Base-by-base conservation (phyloP, 2,888 invertebrate genomes). In the Apotomis betuletana region DNA sequence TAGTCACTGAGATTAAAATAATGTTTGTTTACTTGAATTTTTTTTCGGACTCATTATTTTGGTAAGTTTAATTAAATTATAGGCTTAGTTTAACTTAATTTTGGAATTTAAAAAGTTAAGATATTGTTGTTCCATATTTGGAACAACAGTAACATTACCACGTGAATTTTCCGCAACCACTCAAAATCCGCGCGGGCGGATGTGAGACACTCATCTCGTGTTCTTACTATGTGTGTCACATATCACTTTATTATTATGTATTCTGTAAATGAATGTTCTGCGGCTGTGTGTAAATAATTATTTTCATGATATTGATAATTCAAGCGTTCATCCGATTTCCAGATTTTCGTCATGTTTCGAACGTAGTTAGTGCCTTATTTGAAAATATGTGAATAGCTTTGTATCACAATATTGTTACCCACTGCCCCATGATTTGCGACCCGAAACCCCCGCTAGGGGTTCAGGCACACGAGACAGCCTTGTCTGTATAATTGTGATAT, bases 401-500 rank as follows among this genome's bases (percentile, higher is more conserved):
- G 62, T 71, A 57, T 72, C 72, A 69, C 64, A 60, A 60, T 54
- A 52, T 67, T 67, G 55, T 68, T 68, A 49, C 38, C 51, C 46
- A 46, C 57, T 57, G 38, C 52, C 51, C 61, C 15, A 41, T 70
- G 38, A 65, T 68, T 72, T 67, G 52, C 71, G 57, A 36, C 41
- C 6, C 12, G 38, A 46, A 46, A 36, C 36, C 46, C 49, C 12
- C 46, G 54, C 13, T 55, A 27, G 52, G 41, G 61, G 9, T 71
- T 75, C 77, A 76, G 76, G 81, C 79, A 80, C 83, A 81, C 75
- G 83, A 83, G 84, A 84, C 84, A 76, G 79, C 87, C 83, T 74
- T 79, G 77, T 85, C 79, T 85, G 85, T 88, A 85, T 84, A 68
- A 85, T 83, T 91, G 90, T 91, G 90, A 91, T 92, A 89, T 89